Conservation (phyloP, 2,797 vertebrate species). For the Lemur catta region DNA sequence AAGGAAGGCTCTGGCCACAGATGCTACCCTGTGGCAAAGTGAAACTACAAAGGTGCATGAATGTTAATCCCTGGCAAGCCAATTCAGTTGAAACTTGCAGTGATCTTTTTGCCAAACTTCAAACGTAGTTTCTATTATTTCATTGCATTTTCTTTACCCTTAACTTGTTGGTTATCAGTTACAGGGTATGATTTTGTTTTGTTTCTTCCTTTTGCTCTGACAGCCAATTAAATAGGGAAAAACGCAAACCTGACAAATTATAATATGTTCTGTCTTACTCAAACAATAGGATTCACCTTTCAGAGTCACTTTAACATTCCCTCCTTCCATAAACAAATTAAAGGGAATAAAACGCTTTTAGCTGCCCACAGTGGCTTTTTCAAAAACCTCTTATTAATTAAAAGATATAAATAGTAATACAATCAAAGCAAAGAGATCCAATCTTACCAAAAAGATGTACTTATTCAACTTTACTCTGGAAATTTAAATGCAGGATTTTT, state of each 20-base stretch:
- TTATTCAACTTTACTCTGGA: not conserved
- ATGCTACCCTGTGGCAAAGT: not conserved
- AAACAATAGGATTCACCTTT: constrained; percentile 17
- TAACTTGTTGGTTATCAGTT: constrained; percentile 27
- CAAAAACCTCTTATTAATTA: not conserved
- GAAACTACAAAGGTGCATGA: not conserved
- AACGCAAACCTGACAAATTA: not conserved
- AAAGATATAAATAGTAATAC: not conserved
- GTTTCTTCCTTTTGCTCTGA: not conserved
- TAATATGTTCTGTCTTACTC: not conserved
- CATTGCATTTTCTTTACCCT: not conserved
- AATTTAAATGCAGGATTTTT: constrained; percentile 6
- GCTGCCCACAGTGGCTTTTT: not conserved
- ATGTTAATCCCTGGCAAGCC: not conserved
- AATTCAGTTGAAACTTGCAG: not conserved
- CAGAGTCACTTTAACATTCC: not conserved
- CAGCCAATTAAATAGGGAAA: not conserved
- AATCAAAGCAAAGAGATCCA: not conserved
- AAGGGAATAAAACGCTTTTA: not conserved
- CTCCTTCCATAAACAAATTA: not conserved
- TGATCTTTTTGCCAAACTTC: not conserved
- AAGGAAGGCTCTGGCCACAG: not conserved
- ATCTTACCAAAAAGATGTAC: not conserved
- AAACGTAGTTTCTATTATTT: not conserved
- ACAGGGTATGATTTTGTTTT: constrained; percentile 6